Conservation (phyloP, 2,797 vertebrate species). For the Alauda arvensis region DNA sequence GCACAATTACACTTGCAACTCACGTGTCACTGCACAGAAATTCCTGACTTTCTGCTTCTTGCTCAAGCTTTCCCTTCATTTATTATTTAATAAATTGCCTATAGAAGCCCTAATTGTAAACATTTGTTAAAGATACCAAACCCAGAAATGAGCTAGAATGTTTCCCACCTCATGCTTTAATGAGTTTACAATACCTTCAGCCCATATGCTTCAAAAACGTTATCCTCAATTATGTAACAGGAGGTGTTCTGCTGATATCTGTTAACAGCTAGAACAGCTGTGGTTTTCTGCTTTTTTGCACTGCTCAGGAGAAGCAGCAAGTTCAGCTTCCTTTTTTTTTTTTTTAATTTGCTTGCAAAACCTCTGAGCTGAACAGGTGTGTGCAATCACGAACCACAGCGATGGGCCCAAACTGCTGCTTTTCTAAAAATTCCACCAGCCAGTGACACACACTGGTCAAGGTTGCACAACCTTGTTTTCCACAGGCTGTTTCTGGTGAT, state of each 20-base stretch:
- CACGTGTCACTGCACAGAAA: conserved; percentile 3
- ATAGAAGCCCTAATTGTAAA: conserved; percentile 73
- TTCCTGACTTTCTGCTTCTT: conserved; percentile 30
- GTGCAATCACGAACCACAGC: conserved; percentile 80
- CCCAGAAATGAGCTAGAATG: conserved; percentile 60
- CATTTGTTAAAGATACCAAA: conserved; percentile 71
- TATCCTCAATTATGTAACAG: conserved; percentile 84
- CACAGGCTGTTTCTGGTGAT: conserved; percentile 79
- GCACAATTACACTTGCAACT: conserved; percentile 13
- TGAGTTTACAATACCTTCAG: conserved; percentile 75
- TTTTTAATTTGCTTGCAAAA: conserved; percentile 77
- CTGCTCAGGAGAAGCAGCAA: conserved; percentile 74
- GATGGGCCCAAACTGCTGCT: conserved; percentile 80
- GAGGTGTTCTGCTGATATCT: conserved; percentile 77
- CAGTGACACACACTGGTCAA: conserved; percentile 77
- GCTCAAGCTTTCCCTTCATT: conserved; percentile 65
- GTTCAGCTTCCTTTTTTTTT: conserved; percentile 77
- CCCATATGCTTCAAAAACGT: conserved; percentile 81
- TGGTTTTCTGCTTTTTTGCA: conserved; percentile 81
- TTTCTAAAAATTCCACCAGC: conserved; percentile 80
- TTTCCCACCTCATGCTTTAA: conserved; percentile 80
- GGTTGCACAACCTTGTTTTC: conserved; percentile 85
- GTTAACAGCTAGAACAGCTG: conserved; percentile 84
- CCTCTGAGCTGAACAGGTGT: conserved; percentile 82
- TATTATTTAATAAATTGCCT: conserved; percentile 77